Base-by-base conservation (phyloP, 53 echinoderm and acorn worm genomes). In the Echinometra lucunter region DNA sequence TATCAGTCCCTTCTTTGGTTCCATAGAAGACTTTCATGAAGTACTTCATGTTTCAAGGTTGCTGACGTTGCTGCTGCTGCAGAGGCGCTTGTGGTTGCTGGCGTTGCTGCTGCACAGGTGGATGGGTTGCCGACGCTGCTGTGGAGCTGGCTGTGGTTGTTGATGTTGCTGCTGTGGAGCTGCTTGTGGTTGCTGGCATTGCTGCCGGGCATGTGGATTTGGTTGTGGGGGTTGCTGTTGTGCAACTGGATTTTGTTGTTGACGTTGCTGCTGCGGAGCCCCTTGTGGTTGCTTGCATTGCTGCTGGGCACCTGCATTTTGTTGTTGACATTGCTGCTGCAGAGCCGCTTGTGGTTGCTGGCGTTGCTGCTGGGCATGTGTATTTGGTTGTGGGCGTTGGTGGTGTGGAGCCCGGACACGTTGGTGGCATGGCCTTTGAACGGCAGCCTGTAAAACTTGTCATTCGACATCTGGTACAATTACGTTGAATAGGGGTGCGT, bases 401-500 rank as follows among this genome's bases (percentile, higher is more conserved):
- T 12, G 89, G 45, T 0, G 94, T 32, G 6, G 94, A 12, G 94
- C 37, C 17, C 11, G 94, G 94, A 93, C 78, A 27, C 94, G 27
- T 27, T 88, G 94, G 66, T 94, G 94, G 18, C 92, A 92, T 74
- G 92, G 92, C 74, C 92, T 63, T 72, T 81, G 34, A 74, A 72
- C 6, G 6, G 88, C 88, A 19, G 94, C 87, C 94, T 94, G 10
- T 25, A 35, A 34, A 35, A 23, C 16, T 58, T 91, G 91, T 15
- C 72, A 63, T 91, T 91, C 95, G 57, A 17, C 32, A 74, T 37
- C 70, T 91, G 47, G 58, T 45, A 49, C 47, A 49, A 27, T 23
- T 1, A 91, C 49, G 37, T 95, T 70, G 91, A 69, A 95, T 30
- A 95, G 91, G 44, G 91, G 95, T 37, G 95, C 95, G 56, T 95